Evolutionary conservation across 2,888 invertebrate genomes (phyloP).

Genomic region (Cryptocephalus primarius): DNA sequence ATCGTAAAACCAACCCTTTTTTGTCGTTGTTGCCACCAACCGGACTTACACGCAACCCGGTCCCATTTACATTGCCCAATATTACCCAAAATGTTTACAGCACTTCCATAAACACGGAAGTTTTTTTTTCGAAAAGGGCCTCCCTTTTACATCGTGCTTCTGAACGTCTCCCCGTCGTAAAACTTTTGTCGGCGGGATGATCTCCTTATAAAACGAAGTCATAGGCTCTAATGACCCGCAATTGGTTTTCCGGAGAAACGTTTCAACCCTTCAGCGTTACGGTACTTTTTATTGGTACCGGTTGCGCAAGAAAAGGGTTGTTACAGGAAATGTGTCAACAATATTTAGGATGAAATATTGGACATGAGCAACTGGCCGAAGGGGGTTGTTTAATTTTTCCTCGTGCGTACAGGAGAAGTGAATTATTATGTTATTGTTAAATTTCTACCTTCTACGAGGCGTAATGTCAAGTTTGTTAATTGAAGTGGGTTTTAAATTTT

Average conservation of each 20-base stretch:
- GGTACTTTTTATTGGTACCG: constrained; percentile 10
- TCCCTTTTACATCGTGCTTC: constrained; percentile 1
- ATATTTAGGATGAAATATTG: too few relatives aligned
- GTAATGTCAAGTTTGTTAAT: too few relatives aligned
- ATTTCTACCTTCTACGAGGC: too few relatives aligned
- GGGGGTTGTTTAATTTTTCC: too few relatives aligned
- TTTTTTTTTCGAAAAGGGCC: background rate
- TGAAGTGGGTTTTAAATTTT: too few relatives aligned
- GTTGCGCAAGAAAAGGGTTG: constrained; percentile 11
- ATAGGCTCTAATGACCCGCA: too few relatives aligned
- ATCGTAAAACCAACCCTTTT: constrained; percentile 14
- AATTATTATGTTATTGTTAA: too few relatives aligned
- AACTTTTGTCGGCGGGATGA: background rate
- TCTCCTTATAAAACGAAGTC: too few relatives aligned
- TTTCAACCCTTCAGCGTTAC: constrained; percentile 1
- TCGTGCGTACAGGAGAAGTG: too few relatives aligned
- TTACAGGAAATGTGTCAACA: constrained; percentile 4
- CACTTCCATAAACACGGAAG: background rate
- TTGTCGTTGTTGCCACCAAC: background rate
- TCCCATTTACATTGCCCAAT: background rate
- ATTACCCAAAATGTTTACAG: background rate
- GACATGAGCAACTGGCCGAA: too few relatives aligned
- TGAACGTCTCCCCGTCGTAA: background rate
- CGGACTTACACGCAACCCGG: too few relatives aligned
- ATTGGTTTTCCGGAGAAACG: too few relatives aligned